These are phyloP conservation scores for Pteronotus mesoamericanus DNA, from an alignment of 2,797 vertebrate genomes.

Conservation along the genomic window DNA sequence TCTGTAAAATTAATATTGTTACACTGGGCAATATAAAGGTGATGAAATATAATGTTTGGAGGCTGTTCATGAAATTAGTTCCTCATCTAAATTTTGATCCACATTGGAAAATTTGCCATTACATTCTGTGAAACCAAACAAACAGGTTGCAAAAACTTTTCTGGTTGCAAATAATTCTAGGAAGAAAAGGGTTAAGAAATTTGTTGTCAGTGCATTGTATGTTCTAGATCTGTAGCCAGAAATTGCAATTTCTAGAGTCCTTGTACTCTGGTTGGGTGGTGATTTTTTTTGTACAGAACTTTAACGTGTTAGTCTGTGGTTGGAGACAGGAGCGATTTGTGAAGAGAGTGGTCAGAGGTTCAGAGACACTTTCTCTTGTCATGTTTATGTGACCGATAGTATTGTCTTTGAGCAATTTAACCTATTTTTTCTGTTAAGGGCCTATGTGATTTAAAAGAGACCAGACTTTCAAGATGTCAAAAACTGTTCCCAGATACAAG, in stretches of 20 bases:
- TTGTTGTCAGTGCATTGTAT: neutral
- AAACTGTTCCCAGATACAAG: neutral
- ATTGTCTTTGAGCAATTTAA: neutral
- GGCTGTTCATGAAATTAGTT: neutral
- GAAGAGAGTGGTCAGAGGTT: neutral
- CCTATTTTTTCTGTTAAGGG: neutral
- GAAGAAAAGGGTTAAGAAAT: neutral
- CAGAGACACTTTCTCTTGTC: neutral
- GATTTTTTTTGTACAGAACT: neutral
- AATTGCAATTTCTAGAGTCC: neutral
- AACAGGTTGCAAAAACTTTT: neutral
- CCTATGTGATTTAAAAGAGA: neutral
- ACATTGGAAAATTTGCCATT: neutral
- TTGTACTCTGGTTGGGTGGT: neutral
- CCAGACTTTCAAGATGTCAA: neutral
- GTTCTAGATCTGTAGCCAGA: neutral
- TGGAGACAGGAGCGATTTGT: neutral
- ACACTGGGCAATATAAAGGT: neutral
- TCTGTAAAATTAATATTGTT: neutral
- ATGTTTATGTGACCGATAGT: neutral
- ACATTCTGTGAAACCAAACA: neutral
- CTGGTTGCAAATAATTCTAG: neutral
- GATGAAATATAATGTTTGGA: neutral
- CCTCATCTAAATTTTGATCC: neutral
- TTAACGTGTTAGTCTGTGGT: neutral